Percentiles rank a stretch among this genome's conserved stretches.
Conservation (phyloP, 2,888 invertebrate species). For the Mystacides longicornis region DNA sequence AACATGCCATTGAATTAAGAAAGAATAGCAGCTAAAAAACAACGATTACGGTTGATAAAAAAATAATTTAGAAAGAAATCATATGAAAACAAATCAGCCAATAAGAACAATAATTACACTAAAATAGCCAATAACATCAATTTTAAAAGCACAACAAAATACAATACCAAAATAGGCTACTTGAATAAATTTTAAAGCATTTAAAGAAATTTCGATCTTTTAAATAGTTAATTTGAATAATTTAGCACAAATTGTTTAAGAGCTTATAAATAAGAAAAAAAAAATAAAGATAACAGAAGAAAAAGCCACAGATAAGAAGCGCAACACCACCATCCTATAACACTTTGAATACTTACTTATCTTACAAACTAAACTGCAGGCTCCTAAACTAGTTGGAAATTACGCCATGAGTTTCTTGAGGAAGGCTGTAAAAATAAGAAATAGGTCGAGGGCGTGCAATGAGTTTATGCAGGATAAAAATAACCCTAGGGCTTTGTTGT, state of each 20-base stretch:
- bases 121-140: too few relatives aligned
- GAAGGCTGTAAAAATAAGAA: slow-evolving; percentile 58
- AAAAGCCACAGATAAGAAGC: not conserved
- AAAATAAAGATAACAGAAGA: not conserved
- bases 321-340: not conserved
- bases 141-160: too few relatives aligned
- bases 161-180: too few relatives aligned
- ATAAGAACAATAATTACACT: too few relatives aligned
- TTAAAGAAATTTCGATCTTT: too few relatives aligned
- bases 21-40: too few relatives aligned
- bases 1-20: too few relatives aligned
- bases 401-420: slow-evolving; percentile 72
- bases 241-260: not conserved
- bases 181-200: not conserved
- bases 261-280: not conserved
- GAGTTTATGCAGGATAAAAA: slow-evolving; percentile 12
- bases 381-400: slow-evolving; percentile 27
- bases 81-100: too few relatives aligned
- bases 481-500: too few relatives aligned
- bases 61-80: too few relatives aligned
- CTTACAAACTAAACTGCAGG: slow-evolving; percentile 49
- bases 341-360: slow-evolving; percentile 44
- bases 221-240: too few relatives aligned
- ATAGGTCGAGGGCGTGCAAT: slow-evolving; percentile 30
- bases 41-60: too few relatives aligned